These are phyloP conservation scores for Cololabis saira DNA, from an alignment of 2,113 vertebrate genomes.

Conservation along the genomic window DNA sequence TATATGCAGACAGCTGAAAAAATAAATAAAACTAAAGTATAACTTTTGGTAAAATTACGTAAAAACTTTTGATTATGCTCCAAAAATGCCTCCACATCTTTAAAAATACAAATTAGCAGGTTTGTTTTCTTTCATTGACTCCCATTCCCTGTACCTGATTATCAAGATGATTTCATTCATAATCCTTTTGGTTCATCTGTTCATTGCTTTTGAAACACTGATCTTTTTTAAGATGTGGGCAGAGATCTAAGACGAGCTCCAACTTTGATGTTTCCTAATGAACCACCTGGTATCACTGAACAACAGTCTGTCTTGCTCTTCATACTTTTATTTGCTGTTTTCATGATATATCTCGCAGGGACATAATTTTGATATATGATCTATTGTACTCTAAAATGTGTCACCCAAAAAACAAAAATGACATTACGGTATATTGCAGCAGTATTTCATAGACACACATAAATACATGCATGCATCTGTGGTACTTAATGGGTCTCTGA, in stretches of 20 bases:
- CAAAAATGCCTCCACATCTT: too few relatives aligned
- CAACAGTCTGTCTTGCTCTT: background rate
- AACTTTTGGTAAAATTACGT: too few relatives aligned
- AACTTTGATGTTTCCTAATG: slow-evolving; percentile 14
- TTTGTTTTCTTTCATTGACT: too few relatives aligned
- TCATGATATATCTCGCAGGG: slow-evolving; percentile 11
- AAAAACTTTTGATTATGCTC: too few relatives aligned
- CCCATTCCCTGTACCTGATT: background rate
- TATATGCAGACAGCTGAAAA: background rate
- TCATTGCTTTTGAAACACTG: slow-evolving; percentile 9
- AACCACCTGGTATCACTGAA: slow-evolving; percentile 1
- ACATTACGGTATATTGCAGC: slow-evolving; percentile 10
- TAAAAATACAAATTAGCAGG: too few relatives aligned
- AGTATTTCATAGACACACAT: background rate
- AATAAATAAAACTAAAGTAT: background rate
- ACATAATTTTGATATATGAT: slow-evolving; percentile 3
- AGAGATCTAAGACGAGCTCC: background rate
- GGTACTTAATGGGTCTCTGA: slow-evolving; percentile 13
- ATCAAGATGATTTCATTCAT: background rate
- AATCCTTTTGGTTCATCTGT: slow-evolving; percentile 4
- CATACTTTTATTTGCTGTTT: slow-evolving; percentile 12
- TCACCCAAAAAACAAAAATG: background rate
- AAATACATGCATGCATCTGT: background rate
- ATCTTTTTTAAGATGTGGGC: background rate
- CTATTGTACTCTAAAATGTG: slow-evolving; percentile 3